Percentiles rank a stretch among this genome's conserved stretches.
Conservation (phyloP, 2,797 vertebrate species). For the Coregonus sp. region DNA sequence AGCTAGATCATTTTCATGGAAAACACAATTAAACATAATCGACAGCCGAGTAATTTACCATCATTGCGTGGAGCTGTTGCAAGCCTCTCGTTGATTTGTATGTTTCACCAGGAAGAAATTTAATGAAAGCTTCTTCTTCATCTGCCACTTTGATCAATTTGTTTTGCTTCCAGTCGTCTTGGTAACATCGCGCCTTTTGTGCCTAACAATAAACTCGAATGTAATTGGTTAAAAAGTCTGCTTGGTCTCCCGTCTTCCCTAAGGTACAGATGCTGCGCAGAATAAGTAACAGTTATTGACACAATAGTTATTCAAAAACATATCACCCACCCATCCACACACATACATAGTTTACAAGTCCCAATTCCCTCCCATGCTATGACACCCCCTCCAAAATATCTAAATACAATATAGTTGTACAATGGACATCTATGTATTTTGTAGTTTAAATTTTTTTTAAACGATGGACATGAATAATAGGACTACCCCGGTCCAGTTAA, state of each 20-base stretch:
- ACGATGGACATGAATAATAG: too few relatives aligned
- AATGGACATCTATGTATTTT: too few relatives aligned
- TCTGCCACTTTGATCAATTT: neutral
- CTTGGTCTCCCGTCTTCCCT: neutral
- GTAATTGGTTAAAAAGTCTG: neutral
- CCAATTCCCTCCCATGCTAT: too few relatives aligned
- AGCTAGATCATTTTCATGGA: neutral
- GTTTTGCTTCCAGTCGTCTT: conserved; percentile 54
- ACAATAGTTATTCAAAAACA: too few relatives aligned
- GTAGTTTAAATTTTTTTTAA: too few relatives aligned
- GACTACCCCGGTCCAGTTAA: too few relatives aligned
- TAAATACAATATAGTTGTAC: too few relatives aligned
- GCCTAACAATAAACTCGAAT: neutral
- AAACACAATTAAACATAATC: neutral
- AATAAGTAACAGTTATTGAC: too few relatives aligned
- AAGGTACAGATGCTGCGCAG: neutral
- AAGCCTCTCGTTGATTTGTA: neutral
- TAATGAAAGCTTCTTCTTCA: neutral
- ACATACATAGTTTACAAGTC: too few relatives aligned
- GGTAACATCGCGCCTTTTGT: conserved; percentile 47
- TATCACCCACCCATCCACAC: too few relatives aligned
- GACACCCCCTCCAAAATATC: too few relatives aligned
- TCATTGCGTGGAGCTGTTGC: neutral
- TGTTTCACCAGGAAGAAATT: neutral
- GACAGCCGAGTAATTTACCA: neutral